Conservation (phyloP, 2,113 vertebrate species). For the Amazona guildingii region DNA sequence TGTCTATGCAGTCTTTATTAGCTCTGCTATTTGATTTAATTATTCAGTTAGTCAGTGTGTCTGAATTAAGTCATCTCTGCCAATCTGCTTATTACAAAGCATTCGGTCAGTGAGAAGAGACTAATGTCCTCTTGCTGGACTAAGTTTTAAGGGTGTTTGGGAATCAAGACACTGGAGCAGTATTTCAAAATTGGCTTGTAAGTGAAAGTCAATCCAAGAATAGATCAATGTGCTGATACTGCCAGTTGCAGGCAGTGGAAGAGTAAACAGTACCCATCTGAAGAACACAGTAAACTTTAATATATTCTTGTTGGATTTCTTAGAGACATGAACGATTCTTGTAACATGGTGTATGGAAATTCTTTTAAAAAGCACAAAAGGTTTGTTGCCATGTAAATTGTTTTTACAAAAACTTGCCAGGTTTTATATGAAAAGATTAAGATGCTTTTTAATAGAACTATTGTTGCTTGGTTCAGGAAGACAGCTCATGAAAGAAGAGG, state of each 20-base stretch:
- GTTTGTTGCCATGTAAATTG: background rate
- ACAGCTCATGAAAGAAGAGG: background rate
- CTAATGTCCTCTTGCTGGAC: background rate
- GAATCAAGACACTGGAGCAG: background rate
- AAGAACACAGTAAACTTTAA: background rate
- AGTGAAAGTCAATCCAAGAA: background rate
- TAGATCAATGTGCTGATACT: background rate
- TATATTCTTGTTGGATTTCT: background rate
- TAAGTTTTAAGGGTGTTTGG: background rate
- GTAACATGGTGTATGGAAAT: background rate
- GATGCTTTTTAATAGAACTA: background rate
- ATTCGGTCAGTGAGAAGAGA: conserved; percentile 1
- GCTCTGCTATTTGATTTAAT: conserved; percentile 62
- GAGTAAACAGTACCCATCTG: background rate
- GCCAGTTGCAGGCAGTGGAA: background rate
- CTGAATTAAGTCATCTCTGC: conserved; percentile 55
- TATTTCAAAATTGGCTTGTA: background rate
- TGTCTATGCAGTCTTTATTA: conserved; percentile 35
- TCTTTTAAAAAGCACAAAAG: background rate
- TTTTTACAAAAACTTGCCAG: background rate
- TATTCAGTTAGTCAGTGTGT: conserved; percentile 50
- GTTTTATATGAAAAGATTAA: background rate
- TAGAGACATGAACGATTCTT: background rate
- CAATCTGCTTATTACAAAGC: conserved; percentile 9
- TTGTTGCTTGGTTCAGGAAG: background rate